Evolutionary conservation across 1,140 invertebrate genomes (phyloP), one percentile per base, ranked within the genome.

Genomic region (Globodera rostochiensis): DNA sequence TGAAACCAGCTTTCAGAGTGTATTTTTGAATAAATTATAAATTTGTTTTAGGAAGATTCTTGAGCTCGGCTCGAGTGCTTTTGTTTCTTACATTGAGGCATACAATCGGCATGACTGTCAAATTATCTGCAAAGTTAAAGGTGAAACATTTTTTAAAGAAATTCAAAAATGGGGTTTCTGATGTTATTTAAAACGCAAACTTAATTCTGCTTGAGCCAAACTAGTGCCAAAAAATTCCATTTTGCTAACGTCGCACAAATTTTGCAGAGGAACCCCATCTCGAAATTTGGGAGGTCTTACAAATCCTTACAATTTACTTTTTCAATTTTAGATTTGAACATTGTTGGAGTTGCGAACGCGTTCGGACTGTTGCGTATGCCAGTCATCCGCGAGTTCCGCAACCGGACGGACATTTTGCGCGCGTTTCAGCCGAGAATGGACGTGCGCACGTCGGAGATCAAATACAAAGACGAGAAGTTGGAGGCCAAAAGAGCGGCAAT

Each of bases 101-200:
- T 99, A 99, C 91, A 93, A 93, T 6, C 98, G 98, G 91, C 96
- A 99, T 90, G 97, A 98, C 90, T 98, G 96, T 88, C 94, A 93
- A 87, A 92, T 97, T 67, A 93, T 99, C 80, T 92, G 98, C 73
- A 92, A 93, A 87, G 90, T 96, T 5, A 96, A 97, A 91, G 93
- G 92, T 92, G 21, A 11, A 64, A 74, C 60, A 71, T 49, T 66
- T 82, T 11, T 36, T 19, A 36, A n/a, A 11, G 79, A 36, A 25
- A 36, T 25, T 25, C 25, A 1, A 25, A 25, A 25, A 25, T 25
- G 25, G 25, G 25, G 25, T 25, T 36, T 36, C 25, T 36, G 36
- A 1, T 36, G 36, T 3, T 36, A 36, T 3, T 36, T 36, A 36
- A 36, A 36, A 36, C 2, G 36, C 36, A 0, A 36, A 36, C 36